Evolutionary conservation across 2,113 vertebrate genomes (phyloP).

Genomic region (Hystrix cristata): DNA sequence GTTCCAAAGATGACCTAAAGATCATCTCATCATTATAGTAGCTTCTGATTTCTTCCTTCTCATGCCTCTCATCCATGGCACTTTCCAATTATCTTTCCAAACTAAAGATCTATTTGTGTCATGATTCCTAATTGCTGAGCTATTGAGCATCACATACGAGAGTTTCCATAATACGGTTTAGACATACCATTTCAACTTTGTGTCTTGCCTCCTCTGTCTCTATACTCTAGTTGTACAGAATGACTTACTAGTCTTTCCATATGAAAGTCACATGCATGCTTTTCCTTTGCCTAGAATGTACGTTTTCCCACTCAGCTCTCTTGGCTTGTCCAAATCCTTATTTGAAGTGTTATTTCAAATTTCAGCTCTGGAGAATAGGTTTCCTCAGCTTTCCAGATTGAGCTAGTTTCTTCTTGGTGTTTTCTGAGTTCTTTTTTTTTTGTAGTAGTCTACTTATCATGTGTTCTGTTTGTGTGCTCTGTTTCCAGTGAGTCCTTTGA

Average conservation of each 20-base stretch:
- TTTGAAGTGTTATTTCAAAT: background rate
- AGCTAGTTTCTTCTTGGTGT: background rate
- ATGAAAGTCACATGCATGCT: background rate
- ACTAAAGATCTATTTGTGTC: background rate
- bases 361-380: background rate
- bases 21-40: background rate
- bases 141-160: background rate
- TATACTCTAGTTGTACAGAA: background rate
- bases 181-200: background rate
- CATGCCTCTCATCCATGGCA: background rate
- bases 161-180: background rate
- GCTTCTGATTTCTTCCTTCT: background rate
- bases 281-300: background rate
- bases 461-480: background rate
- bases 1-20: constrained; percentile 37
- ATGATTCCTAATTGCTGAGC: background rate
- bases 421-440: background rate
- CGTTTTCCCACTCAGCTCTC: background rate
- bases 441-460: background rate
- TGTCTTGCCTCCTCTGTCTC: background rate
- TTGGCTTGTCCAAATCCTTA: background rate
- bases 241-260: background rate
- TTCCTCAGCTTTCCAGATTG: background rate
- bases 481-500: background rate
- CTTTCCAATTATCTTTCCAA: constrained; percentile 29